Evolutionary conservation across 2,113 vertebrate genomes (phyloP).

Genomic region (Pomatorhinus ruficollis): DNA sequence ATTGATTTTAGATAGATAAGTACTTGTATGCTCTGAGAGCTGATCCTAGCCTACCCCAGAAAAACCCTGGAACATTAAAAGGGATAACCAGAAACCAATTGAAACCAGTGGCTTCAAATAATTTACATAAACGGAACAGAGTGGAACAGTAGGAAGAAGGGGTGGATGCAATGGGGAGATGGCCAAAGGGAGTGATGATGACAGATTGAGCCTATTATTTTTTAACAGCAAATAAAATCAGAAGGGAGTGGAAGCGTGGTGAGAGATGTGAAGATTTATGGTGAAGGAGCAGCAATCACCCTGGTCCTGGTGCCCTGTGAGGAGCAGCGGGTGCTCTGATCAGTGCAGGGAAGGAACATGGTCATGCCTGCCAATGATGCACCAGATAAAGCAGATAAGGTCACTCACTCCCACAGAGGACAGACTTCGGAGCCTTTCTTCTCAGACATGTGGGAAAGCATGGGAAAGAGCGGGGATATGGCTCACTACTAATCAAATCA

Average conservation of each 20-base stretch:
- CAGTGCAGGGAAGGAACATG: not conserved
- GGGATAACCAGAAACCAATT: not conserved
- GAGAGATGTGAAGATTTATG: not conserved
- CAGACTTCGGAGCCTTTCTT: not conserved
- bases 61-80: rapidly evolving
- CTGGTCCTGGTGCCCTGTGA: not conserved
- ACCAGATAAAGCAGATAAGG: not conserved
- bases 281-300: not conserved
- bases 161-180: not conserved
- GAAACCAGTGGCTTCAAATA: not conserved
- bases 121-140: not conserved
- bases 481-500: not conserved
- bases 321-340: not conserved
- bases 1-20: not conserved
- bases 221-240: not conserved
- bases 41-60: not conserved
- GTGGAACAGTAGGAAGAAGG: not conserved
- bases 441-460: not conserved
- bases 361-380: rapidly evolving
- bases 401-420: not conserved
- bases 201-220: not conserved
- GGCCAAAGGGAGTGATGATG: not conserved
- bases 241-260: not conserved
- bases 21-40: not conserved
- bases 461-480: not conserved